Evolutionary conservation across 2,797 vertebrate species (phyloP).

Genomic region (Echiichthys vipera): DNA sequence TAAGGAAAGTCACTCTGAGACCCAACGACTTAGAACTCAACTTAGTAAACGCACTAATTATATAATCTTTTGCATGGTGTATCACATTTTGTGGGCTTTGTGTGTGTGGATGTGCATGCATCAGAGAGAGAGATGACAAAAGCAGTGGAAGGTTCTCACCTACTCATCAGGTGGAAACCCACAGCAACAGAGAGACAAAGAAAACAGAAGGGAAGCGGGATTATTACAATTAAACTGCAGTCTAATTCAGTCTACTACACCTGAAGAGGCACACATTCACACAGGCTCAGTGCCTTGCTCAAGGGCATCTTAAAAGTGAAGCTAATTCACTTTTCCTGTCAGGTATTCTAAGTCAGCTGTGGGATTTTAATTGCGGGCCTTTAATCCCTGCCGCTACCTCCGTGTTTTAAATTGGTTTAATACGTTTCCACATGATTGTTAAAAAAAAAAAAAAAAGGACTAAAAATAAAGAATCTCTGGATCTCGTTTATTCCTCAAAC

Average conservation of each 20-base stretch:
- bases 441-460: neutral
- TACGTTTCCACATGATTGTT: neutral
- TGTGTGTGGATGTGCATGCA: neutral
- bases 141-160: slow-evolving; percentile 43
- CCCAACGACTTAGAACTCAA: slow-evolving; percentile 33
- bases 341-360: neutral
- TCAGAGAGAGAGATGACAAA: neutral
- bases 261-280: neutral
- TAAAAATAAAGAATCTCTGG: neutral
- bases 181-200: neutral
- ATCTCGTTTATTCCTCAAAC: slow-evolving; percentile 15
- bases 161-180: slow-evolving; percentile 22
- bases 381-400: neutral
- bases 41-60: slow-evolving; percentile 25
- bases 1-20: slow-evolving; percentile 33
- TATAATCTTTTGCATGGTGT: slow-evolving; percentile 12
- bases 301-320: neutral
- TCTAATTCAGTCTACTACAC: neutral
- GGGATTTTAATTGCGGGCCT: neutral
- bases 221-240: slow-evolving; percentile 8
- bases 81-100: neutral
- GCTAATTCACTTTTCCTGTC: neutral
- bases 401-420: slow-evolving; percentile 1
- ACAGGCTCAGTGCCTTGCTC: neutral
- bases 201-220: slow-evolving; percentile 7